Evolutionary conservation across 2,888 invertebrate genomes (phyloP), one percentile per base, ranked within the genome.

Genomic region (Heteropelma amictum): DNA sequence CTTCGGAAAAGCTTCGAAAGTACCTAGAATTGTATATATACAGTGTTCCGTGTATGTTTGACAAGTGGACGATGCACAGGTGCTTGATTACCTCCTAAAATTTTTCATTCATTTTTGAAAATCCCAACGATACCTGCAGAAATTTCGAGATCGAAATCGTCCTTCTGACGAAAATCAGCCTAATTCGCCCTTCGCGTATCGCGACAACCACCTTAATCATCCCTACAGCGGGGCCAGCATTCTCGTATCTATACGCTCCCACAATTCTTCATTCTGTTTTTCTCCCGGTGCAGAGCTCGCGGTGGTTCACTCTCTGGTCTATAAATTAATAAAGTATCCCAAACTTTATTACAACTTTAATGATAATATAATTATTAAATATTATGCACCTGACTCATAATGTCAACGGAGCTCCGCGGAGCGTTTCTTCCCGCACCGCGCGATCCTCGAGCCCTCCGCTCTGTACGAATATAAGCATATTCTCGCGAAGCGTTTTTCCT

Each of bases 341-440:
- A 85, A 88, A 89, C 87, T 88, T 88, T 88, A 88, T 88, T 86
- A 87, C 85, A 87, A 87, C 87, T 88, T 87, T 88, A 89, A 89
- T 88, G 87, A 87, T 88, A 88, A 88, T n/a, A n/a, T 88, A 89
- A 89, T 89, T 88, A 89, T 88, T 89, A 89, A 88, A 89, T 89
- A 89, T 89, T 88, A 88, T 88, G 85, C 87, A 67, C 77, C 68
- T 12, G 65, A 75, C 74, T 82, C 81, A 84, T 84, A 84, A 83
- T 86, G 85, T 86, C 87, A 86, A 85, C 84, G 80, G n/a, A n/a
- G n/a, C n/a, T 78, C 68, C 23, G 38, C 21, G 63, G 40, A 53
- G 51, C 40, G 19, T 40, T 64, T 19, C 45, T 21, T 12, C 14
- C 17, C 12, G 45, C 56, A 30, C n/a, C 30, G 49, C 40, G 40